These are phyloP conservation scores for Pandemis heparana DNA, from an alignment of 2,888 invertebrate species.

Conservation along the genomic window DNA sequence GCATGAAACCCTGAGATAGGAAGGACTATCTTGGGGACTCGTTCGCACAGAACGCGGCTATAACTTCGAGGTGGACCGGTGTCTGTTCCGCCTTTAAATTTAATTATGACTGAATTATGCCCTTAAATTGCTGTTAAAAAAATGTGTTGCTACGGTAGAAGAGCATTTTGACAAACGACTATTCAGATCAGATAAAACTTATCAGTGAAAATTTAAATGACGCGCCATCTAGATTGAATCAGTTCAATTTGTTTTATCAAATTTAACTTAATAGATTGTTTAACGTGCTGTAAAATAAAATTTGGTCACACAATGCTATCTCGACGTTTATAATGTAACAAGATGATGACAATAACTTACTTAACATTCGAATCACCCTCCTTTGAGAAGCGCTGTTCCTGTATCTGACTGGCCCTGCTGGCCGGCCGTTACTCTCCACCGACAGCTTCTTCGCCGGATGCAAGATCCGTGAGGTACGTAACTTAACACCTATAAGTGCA, in stretches of 20 bases:
- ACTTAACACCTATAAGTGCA: constrained; percentile 90
- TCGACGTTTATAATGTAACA: constrained; percentile 9
- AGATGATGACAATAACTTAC: constrained; percentile 81
- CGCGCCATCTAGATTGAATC: constrained; percentile 15
- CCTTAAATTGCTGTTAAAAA: constrained; percentile 3
- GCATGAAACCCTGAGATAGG: neutral
- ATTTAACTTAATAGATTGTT: constrained; percentile 12
- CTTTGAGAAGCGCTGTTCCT: constrained; percentile 85
- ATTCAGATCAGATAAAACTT: neutral
- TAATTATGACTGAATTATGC: neutral
- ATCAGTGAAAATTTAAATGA: constrained; percentile 1
- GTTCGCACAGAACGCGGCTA: constrained; percentile 15
- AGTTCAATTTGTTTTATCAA: constrained; percentile 10
- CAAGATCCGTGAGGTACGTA: constrained; percentile 87
- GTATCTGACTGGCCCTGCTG: constrained; percentile 73
- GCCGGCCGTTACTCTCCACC: constrained; percentile 74
- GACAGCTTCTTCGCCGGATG: constrained; percentile 85
- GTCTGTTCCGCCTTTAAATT: constrained; percentile 14
- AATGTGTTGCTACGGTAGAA: neutral
- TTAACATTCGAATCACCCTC: constrained; percentile 92
- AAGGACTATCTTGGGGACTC: constrained; percentile 5
- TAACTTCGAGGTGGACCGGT: constrained; percentile 20
- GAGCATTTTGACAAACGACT: neutral
- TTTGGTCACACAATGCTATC: neutral
- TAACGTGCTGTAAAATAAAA: constrained; percentile 17